A percentile compares a stretch with the other conserved stretches of the same genome.
These are phyloP conservation scores for Gambusia yucatana DNA, from an alignment of 2,797 vertebrate genomes.

Conservation along the genomic window DNA sequence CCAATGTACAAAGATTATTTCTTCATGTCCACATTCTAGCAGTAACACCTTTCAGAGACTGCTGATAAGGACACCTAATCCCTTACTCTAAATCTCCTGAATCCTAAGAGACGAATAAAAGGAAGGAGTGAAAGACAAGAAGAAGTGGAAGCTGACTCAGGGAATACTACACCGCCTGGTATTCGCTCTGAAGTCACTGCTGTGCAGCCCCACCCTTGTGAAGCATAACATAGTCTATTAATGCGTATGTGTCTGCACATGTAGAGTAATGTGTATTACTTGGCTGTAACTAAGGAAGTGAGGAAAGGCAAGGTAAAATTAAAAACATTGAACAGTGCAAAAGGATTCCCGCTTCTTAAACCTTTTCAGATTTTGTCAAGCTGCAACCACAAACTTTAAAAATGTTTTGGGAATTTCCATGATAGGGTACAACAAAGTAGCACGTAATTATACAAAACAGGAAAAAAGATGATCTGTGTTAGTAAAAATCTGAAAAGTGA, in stretches of 20 bases:
- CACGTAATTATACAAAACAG: background rate
- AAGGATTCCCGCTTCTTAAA: background rate
- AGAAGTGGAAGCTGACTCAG: slow-evolving; percentile 47
- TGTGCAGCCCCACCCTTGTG: slow-evolving; percentile 38
- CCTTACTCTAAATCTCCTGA: slow-evolving; percentile 30
- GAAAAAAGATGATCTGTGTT: background rate
- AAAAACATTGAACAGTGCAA: background rate
- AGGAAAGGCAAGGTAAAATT: slow-evolving; percentile 16
- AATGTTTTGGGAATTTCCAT: background rate
- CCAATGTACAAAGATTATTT: slow-evolving; percentile 31
- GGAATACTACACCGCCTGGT: slow-evolving; percentile 29
- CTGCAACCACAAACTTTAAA: background rate
- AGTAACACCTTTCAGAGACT: slow-evolving; percentile 18
- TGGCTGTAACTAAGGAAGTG: background rate
- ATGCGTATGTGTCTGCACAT: slow-evolving; percentile 1
- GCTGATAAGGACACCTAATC: slow-evolving; percentile 30
- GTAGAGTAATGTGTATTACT: background rate
- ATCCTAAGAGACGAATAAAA: slow-evolving; percentile 31
- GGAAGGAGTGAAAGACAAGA: slow-evolving; percentile 8
- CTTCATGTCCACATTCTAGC: slow-evolving; percentile 15
- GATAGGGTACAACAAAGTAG: background rate
- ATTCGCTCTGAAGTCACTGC: slow-evolving; percentile 57
- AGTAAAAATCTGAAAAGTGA: background rate
- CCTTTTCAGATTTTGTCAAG: background rate
- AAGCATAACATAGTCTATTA: background rate